Conservation (phyloP, 2,888 invertebrate species). For the Brachylomia viminalis region DNA sequence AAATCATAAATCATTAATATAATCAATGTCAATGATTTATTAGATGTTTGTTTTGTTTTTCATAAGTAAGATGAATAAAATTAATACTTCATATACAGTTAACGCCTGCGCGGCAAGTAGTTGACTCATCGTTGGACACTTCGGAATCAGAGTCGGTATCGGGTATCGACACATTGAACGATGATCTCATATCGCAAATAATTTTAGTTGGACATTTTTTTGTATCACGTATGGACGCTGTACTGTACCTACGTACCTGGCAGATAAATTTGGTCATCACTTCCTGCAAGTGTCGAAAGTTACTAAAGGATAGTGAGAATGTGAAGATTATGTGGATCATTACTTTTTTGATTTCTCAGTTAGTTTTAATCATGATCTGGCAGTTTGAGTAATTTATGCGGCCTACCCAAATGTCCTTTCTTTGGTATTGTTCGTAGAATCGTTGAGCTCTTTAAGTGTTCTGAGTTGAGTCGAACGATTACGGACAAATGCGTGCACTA, state of each 20-base stretch:
- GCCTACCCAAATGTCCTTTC: no score
- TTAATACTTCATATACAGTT: not conserved
- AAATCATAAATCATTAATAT: not conserved
- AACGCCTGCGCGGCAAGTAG: not conserved
- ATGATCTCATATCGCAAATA: constrained; percentile 22
- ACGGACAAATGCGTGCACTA: no score
- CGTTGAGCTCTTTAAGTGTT: no score
- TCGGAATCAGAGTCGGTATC: not conserved
- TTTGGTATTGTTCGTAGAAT: no score
- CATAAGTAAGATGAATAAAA: not conserved
- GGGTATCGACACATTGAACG: not conserved
- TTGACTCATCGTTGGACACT: constrained; percentile 18
- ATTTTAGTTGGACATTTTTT: constrained; percentile 12
- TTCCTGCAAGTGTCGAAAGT: not conserved
- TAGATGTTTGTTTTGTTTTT: not conserved
- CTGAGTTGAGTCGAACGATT: no score
- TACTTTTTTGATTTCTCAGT: no score
- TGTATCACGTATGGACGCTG: not conserved
- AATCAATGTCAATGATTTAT: not conserved
- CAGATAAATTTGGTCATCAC: not conserved
- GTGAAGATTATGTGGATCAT: no score
- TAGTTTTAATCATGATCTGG: no score
- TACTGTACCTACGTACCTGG: not conserved
- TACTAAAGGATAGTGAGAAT: no score
- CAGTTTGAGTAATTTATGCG: no score